phyloP scores from a whole-genome alignment of 2,797 vertebrate species.

The Xenops minutus region DNA sequence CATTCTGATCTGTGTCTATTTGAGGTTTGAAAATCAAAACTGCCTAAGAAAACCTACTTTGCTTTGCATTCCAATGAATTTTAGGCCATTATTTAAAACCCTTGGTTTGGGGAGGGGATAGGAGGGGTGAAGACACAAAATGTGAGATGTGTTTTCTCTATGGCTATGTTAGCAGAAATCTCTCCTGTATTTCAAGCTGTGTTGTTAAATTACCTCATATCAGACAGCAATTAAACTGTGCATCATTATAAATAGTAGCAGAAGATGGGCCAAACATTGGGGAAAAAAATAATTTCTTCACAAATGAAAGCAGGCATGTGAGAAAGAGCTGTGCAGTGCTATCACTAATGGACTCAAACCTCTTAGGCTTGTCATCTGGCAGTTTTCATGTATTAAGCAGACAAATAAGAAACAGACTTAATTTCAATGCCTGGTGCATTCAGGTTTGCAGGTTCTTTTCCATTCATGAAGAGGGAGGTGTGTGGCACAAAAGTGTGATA shows the following conservation, averaged over 20 bases:
- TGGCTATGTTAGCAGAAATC: neutral
- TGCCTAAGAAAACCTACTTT: neutral
- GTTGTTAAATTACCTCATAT: neutral
- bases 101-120: neutral
- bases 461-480: neutral
- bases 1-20: neutral
- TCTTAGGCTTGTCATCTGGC: neutral
- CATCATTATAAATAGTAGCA: neutral
- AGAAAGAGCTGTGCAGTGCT: neutral
- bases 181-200: neutral
- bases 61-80: neutral
- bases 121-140: neutral
- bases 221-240: neutral
- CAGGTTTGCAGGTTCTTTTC: neutral
- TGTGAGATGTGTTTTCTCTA: neutral
- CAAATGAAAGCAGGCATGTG: neutral
- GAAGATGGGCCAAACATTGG: neutral
- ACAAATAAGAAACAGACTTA: neutral
- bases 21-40: neutral
- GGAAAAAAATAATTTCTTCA: neutral
- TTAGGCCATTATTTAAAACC: neutral
- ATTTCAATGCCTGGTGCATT: neutral
- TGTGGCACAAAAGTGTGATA: neutral
- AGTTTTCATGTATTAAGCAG: neutral
- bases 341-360: neutral